Evolutionary conservation across 2,888 invertebrate genomes (phyloP).

Genomic region (Ectemnius continuus): DNA sequence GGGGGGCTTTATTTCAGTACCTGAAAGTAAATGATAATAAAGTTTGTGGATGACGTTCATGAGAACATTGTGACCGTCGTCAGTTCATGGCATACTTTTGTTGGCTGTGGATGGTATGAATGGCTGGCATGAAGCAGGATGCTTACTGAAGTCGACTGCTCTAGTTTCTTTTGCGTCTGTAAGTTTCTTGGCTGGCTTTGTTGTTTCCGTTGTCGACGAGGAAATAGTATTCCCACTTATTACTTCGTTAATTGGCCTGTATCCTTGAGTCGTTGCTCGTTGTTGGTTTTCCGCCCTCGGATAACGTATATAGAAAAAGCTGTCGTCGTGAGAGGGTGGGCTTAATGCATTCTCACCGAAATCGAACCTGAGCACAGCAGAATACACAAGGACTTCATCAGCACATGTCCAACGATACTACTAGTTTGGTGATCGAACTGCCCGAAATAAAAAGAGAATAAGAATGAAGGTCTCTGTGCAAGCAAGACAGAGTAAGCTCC

Average conservation of each 20-base stretch:
- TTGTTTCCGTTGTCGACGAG: constrained; percentile 28
- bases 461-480: not conserved
- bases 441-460: not conserved
- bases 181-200: constrained; percentile 19
- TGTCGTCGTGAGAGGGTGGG: constrained; percentile 87
- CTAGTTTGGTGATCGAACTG: not conserved
- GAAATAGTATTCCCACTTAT: constrained; percentile 57
- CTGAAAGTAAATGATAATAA: constrained; percentile 37
- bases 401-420: not conserved
- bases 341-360: constrained; percentile 82
- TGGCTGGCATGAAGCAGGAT: constrained; percentile 84
- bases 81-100: constrained; percentile 57
- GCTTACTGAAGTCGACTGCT: constrained; percentile 80
- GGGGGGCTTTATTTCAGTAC: constrained; percentile 39
- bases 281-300: constrained; percentile 57
- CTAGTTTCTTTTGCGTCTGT: constrained; percentile 50
- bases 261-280: constrained; percentile 57
- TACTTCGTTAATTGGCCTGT: constrained; percentile 66
- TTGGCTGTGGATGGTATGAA: constrained; percentile 64
- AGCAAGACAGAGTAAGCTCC: not conserved
- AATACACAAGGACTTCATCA: too few species aligned
- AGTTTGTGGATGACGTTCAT: not conserved
- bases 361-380: constrained; percentile 78
- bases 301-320: constrained; percentile 85
- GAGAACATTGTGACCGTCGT: not conserved